Conservation (phyloP, 2,113 vertebrate species). For the Piliocolobus tephrosceles region DNA sequence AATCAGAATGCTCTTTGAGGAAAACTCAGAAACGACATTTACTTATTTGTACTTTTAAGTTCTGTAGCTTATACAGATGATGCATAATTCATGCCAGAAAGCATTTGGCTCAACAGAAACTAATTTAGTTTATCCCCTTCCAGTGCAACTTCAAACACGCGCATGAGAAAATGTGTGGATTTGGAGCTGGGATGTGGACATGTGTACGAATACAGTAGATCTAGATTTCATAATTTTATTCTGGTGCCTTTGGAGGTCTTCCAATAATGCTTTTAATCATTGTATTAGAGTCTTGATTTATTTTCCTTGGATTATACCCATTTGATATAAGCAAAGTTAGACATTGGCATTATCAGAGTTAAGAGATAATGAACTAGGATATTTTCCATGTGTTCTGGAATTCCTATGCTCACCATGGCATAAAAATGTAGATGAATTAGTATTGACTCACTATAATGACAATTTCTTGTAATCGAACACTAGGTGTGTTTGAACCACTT, state of each 20-base stretch:
- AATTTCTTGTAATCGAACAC: neutral
- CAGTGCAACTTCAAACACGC: neutral
- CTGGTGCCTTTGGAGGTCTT: neutral
- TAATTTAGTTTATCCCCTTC: conserved; percentile 64
- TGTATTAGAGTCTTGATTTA: neutral
- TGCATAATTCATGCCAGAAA: conserved; percentile 72
- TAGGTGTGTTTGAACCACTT: too few species aligned
- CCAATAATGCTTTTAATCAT: neutral
- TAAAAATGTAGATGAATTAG: neutral
- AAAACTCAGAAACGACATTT: conserved; percentile 78
- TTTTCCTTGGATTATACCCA: neutral
- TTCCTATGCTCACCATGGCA: neutral
- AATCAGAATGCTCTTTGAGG: conserved; percentile 63
- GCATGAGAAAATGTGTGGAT: neutral
- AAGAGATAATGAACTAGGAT: neutral
- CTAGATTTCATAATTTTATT: neutral
- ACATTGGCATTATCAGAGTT: neutral
- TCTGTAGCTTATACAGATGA: conserved; percentile 60
- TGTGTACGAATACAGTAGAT: too few species aligned
- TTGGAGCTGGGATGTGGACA: too few species aligned
- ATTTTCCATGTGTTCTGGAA: accelerated
- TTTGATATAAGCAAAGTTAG: neutral
- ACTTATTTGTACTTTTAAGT: conserved; percentile 59
- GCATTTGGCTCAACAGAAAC: conserved; percentile 68
- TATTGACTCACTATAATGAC: accelerated